Percentiles rank a stretch among this genome's conserved stretches.
These are phyloP conservation scores for Mythimna loreyi DNA, from an alignment of 2,888 invertebrate species.

Conservation along the genomic window DNA sequence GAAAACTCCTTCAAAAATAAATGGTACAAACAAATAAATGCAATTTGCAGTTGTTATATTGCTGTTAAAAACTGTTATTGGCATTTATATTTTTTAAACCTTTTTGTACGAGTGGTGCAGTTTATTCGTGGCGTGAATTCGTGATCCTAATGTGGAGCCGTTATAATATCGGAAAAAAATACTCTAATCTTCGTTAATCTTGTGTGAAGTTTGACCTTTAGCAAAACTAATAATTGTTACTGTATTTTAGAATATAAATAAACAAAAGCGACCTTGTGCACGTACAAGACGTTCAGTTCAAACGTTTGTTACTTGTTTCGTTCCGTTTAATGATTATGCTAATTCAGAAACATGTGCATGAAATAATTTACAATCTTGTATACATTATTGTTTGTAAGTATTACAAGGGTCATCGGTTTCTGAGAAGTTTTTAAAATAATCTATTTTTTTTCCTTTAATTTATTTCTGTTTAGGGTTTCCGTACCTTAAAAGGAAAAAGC, in stretches of 20 bases:
- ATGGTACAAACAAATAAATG: too few relatives aligned
- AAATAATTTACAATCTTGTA: background rate
- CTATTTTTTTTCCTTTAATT: background rate
- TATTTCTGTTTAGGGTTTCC: too few relatives aligned
- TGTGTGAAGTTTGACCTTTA: background rate
- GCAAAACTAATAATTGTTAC: background rate
- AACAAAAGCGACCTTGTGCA: conserved; percentile 20
- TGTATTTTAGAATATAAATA: conserved; percentile 5
- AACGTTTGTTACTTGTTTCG: background rate
- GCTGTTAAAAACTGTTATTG: too few relatives aligned
- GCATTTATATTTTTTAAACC: too few relatives aligned
- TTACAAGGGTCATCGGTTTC: background rate
- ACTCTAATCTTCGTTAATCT: background rate
- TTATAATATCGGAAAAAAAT: background rate
- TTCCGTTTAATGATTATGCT: conserved; percentile 10
- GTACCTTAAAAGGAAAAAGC: too few relatives aligned
- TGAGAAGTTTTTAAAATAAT: background rate
- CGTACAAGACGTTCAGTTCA: conserved; percentile 3
- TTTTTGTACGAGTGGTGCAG: too few relatives aligned
- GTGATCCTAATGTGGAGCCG: too few relatives aligned
- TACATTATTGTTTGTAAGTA: background rate
- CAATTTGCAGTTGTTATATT: too few relatives aligned
- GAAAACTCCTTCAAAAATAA: too few relatives aligned
- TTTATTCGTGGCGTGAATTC: too few relatives aligned
- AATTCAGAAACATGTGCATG: conserved; percentile 8